These are phyloP conservation scores for Dasypolia templi DNA, from an alignment of 2,888 invertebrate genomes.

Conservation along the genomic window DNA sequence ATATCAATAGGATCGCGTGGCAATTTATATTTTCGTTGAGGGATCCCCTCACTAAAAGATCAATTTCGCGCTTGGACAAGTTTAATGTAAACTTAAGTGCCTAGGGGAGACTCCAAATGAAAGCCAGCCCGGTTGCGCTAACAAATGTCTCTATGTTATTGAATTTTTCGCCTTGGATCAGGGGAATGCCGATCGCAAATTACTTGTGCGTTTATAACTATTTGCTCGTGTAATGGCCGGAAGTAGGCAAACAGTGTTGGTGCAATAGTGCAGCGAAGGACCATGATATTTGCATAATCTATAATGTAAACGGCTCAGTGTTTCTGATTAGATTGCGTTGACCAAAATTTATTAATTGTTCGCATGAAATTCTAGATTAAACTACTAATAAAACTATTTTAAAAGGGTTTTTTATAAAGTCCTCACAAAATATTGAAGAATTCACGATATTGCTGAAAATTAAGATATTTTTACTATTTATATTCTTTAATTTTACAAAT, in stretches of 20 bases:
- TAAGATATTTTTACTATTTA: neutral
- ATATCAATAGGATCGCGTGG: constrained; percentile 85
- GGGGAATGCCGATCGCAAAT: constrained; percentile 71
- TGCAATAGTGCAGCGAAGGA: neutral
- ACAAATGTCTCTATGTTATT: constrained; percentile 87
- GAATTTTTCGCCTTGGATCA: constrained; percentile 79
- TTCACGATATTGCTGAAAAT: neutral
- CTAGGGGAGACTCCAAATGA: constrained; percentile 86
- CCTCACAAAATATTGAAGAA: neutral
- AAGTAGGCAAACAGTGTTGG: constrained; percentile 32
- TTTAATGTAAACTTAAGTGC: constrained; percentile 90
- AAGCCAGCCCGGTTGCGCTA: constrained; percentile 82
- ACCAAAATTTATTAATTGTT: neutral
- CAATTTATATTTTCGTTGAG: constrained; percentile 87
- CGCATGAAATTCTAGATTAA: neutral
- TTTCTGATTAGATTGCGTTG: neutral
- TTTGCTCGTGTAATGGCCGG: constrained; percentile 49
- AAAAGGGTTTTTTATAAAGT: neutral
- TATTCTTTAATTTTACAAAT: constrained; percentile 9
- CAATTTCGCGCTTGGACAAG: constrained; percentile 90
- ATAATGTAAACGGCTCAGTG: neutral
- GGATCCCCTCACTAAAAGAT: constrained; percentile 88
- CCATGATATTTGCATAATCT: neutral
- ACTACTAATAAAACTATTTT: too few relatives aligned
- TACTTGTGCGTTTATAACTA: constrained; percentile 59